Base-by-base conservation (phyloP, 2,888 invertebrate genomes). In the Sarcophaga carnaria region DNA sequence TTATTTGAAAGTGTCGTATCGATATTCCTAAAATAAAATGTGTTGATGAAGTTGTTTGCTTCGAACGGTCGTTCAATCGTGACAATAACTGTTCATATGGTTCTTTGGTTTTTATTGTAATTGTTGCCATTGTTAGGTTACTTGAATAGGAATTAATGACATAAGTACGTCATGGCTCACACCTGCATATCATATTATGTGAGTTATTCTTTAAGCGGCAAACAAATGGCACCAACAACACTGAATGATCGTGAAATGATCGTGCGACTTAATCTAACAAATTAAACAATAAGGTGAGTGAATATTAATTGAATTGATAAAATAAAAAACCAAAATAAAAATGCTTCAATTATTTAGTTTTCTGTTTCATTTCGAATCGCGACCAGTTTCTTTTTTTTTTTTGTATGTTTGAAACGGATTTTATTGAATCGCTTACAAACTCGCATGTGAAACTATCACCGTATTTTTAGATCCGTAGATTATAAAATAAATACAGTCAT, bases 151-250 rank as follows among this genome's bases (percentile, higher is more conserved):
- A 77, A 74, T 80, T 80, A 64, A 20, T 22, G 37, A 12, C 22
- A 37, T 60, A 67, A 17, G 59, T 79, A 81, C 85, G 81, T 86
- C 80, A 77, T 49, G 67, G 71, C 72, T 86, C 63, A 86, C 86
- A 86, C 86, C 86, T 86, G 86, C 83, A 72, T 64, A 78, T 66
- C 83, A 67, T 64, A 78, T 74, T 80, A 80, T 86, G 79, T 82
- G 75, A 75, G 75, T 76, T 86, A 63, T 75, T 70, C 70, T 78
- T 76, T 14, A 71, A 63, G 49, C 49, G 70, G 74, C 20, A 63
- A 20, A 60, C 12, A 63, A 72, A 54, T 14, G 62, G 54, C 20
- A 22, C 27, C 22, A 22, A 22, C 22, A 22, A 22, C 22, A 22
- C 1, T 22, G 22, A 22, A 1, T 22, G 22, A 22, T 22, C 22